phyloP scores from a whole-genome alignment of 37 sponge, comb jelly and placozoan species.

The Chondrilla cf. caribensis region DNA sequence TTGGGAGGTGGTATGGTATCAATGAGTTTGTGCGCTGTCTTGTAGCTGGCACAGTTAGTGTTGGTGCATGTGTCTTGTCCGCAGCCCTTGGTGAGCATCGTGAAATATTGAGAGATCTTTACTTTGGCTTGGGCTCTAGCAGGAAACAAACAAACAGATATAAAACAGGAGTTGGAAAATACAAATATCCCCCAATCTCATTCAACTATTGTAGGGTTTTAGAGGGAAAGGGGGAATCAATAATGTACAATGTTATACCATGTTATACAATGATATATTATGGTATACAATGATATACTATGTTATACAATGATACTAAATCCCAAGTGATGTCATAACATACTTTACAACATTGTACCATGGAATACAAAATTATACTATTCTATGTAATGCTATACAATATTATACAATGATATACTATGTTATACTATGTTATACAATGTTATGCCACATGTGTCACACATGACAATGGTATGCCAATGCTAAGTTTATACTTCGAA shows the following conservation, averaged over 20 bases:
- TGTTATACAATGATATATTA: background rate
- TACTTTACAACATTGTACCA: background rate
- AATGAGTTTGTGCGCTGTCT: background rate
- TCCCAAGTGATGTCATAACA: background rate
- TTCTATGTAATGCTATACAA: background rate
- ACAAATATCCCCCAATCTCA: background rate
- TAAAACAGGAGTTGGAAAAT: background rate
- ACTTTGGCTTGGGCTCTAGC: constrained; percentile 16
- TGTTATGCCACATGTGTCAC: background rate
- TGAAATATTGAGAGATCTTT: constrained; percentile 46
- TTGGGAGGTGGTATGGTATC: constrained; percentile 28
- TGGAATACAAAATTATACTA: background rate
- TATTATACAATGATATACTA: background rate
- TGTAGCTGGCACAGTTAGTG: constrained; percentile 61
- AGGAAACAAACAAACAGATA: background rate
- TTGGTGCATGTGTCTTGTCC: constrained; percentile 53
- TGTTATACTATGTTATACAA: background rate
- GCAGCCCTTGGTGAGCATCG: constrained; percentile 81
- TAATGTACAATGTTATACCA: no score
- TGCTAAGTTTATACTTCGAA: no score
- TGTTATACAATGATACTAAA: background rate
- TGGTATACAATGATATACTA: no score
- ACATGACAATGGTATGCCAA: background rate
- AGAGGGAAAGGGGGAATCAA: no score
- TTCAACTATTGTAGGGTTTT: no score